Percentiles rank a stretch among this genome's conserved stretches.
Conservation (phyloP, 2,888 invertebrate genomes). For the Drosophila sordidapex region DNA sequence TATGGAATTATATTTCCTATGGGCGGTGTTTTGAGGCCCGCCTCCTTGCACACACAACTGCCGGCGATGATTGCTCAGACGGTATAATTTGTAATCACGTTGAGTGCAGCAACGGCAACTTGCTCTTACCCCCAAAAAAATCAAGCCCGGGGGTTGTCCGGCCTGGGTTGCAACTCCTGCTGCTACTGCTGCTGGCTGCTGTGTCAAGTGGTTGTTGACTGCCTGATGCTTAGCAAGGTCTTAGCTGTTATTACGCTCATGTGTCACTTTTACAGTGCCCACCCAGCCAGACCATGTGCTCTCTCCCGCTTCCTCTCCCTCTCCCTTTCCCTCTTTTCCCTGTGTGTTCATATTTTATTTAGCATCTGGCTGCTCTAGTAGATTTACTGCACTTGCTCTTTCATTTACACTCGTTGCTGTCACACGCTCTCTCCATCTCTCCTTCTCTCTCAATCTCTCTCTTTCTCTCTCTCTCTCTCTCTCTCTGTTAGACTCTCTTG, state of each 20-base stretch:
- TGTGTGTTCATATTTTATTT: slow-evolving; percentile 76
- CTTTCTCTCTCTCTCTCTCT: slow-evolving; percentile 6
- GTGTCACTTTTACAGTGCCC: slow-evolving; percentile 70
- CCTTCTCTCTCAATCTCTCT: not conserved
- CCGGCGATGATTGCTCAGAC: slow-evolving; percentile 77
- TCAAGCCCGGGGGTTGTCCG: slow-evolving; percentile 36
- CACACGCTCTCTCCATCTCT: slow-evolving; percentile 12
- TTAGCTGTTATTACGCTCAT: slow-evolving; percentile 79
- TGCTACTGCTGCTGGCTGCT: slow-evolving; percentile 13
- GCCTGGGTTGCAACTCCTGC: slow-evolving; percentile 1
- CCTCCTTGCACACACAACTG: slow-evolving; percentile 55
- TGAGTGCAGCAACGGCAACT: slow-evolving; percentile 64
- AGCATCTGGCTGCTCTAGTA: slow-evolving; percentile 56
- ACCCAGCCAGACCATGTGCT: slow-evolving; percentile 51
- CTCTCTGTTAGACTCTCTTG: slow-evolving; percentile 16
- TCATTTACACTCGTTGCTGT: slow-evolving; percentile 33
- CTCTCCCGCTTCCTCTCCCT: slow-evolving; percentile 7
- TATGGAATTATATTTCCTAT: slow-evolving; percentile 80
- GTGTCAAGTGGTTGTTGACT: slow-evolving; percentile 77
- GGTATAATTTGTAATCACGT: slow-evolving; percentile 78
- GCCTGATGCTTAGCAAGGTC: slow-evolving; percentile 77
- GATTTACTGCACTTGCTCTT: slow-evolving; percentile 48
- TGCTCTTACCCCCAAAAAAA: slow-evolving; percentile 39
- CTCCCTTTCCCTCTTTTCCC: not conserved
- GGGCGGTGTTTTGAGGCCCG: slow-evolving; percentile 73